A percentile compares a stretch with the other conserved stretches of the same genome.
Conservation (phyloP, 2,888 invertebrate species). For the Acleris laterana region DNA sequence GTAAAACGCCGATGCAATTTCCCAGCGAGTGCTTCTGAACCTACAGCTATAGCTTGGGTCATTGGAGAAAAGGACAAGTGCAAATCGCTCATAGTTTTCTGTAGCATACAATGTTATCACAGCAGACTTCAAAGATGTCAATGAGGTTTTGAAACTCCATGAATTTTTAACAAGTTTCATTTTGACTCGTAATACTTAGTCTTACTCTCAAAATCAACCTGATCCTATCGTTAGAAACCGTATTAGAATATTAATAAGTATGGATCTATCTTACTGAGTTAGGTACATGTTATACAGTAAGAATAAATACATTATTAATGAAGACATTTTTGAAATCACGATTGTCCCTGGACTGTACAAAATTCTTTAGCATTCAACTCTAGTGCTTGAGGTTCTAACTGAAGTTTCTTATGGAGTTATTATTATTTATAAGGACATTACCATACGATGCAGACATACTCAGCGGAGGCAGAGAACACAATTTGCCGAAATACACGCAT, state of each 20-base stretch:
- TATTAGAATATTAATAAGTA: too few relatives aligned
- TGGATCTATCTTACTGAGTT: too few relatives aligned
- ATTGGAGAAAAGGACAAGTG: neutral
- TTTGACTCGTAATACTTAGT: too few relatives aligned
- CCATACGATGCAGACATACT: constrained; percentile 3
- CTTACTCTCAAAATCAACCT: too few relatives aligned
- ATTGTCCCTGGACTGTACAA: too few relatives aligned
- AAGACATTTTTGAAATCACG: too few relatives aligned
- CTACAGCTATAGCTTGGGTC: neutral
- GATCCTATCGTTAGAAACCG: too few relatives aligned
- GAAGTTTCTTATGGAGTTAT: neutral
- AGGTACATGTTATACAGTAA: too few relatives aligned
- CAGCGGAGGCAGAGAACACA: constrained; percentile 18
- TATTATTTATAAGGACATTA: constrained; percentile 22
- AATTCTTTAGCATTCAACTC: neutral
- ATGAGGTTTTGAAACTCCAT: too few relatives aligned
- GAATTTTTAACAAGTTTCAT: too few relatives aligned
- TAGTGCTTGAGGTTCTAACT: neutral
- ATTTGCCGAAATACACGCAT: constrained; percentile 29
- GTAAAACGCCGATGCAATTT: constrained; percentile 46
- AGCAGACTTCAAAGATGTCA: neutral
- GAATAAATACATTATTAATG: too few relatives aligned
- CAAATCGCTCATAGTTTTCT: neutral
- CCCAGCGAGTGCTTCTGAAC: constrained; percentile 41
- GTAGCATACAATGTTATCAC: neutral